A percentile compares a stretch with the other conserved stretches of the same genome.
phyloP scores from a whole-genome alignment of 2,797 vertebrate species.

The Sebastes alutus region DNA sequence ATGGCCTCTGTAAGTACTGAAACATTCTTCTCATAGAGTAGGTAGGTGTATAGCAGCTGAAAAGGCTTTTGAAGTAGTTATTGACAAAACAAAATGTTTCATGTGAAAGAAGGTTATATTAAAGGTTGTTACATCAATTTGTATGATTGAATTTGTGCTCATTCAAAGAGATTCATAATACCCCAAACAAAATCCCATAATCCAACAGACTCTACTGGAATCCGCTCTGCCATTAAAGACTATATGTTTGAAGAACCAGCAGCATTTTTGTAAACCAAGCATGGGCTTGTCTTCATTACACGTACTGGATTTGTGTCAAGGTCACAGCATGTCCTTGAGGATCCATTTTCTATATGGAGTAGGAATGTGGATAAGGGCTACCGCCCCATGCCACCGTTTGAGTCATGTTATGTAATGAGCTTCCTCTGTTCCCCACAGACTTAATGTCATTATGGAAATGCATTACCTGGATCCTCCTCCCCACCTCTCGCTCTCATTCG shows the following conservation, averaged over 20 bases:
- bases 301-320: constrained; percentile 64
- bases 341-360: constrained; percentile 65
- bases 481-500: constrained; percentile 29
- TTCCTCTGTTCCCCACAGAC: constrained; percentile 65
- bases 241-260: not conserved
- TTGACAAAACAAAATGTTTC: no score
- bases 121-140: no score
- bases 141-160: no score
- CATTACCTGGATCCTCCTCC: constrained; percentile 66
- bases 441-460: constrained; percentile 84
- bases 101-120: no score
- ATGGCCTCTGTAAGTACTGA: no score
- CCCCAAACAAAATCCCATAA: constrained; percentile 11
- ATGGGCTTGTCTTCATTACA: constrained; percentile 28
- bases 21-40: no score
- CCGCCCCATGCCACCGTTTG: constrained; percentile 41
- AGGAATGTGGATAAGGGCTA: constrained; percentile 49
- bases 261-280: not conserved
- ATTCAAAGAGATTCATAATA: not conserved
- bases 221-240: not conserved
- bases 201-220: constrained; percentile 1
- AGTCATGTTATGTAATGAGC: constrained; percentile 77
- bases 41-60: no score
- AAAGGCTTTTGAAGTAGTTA: no score
- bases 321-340: constrained; percentile 59